Percentiles rank a stretch among this genome's conserved stretches.
phyloP scores from a whole-genome alignment of 2,797 vertebrate genomes.

The Takifugu ocellatus region DNA sequence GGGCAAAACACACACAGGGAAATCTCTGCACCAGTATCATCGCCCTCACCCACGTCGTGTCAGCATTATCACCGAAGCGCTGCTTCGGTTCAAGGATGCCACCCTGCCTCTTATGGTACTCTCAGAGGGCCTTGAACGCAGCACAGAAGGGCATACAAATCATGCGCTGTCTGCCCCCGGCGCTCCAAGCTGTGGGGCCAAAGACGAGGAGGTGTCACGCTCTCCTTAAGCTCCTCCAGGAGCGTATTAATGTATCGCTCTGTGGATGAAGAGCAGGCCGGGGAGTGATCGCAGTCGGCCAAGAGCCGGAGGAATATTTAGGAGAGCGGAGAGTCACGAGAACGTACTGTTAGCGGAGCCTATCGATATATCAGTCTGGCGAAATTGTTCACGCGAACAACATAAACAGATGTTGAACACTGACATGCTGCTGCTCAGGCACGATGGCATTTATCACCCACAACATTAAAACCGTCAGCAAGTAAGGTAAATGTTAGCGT shows the following conservation, averaged over 20 bases:
- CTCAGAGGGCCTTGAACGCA: conserved; percentile 20
- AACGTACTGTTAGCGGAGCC: background rate
- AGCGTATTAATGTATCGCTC: conserved; percentile 43
- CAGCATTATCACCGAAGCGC: conserved; percentile 18
- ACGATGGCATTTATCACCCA: too few species aligned
- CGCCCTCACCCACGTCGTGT: conserved; percentile 11
- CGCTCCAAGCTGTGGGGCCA: conserved; percentile 35
- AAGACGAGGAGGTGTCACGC: conserved; percentile 46
- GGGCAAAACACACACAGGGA: too few species aligned
- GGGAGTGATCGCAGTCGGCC: background rate
- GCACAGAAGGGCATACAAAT: conserved; percentile 47
- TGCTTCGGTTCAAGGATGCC: conserved; percentile 31
- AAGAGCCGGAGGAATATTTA: conserved; percentile 12
- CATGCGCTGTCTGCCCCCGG: conserved; percentile 33
- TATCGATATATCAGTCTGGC: conserved; percentile 5
- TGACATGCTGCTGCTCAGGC: too few species aligned
- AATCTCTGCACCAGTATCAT: conserved; percentile 4
- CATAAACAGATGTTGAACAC: conserved; percentile 4
- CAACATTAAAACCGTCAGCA: too few species aligned
- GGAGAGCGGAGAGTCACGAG: background rate
- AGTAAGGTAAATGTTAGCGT: too few species aligned
- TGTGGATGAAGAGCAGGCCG: conserved; percentile 26
- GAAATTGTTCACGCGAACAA: background rate
- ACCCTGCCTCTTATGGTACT: conserved; percentile 73
- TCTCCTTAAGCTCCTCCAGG: conserved; percentile 54